These are phyloP conservation scores for Brachymystax lenok DNA, from an alignment of 2,797 vertebrate species.

Conservation along the genomic window DNA sequence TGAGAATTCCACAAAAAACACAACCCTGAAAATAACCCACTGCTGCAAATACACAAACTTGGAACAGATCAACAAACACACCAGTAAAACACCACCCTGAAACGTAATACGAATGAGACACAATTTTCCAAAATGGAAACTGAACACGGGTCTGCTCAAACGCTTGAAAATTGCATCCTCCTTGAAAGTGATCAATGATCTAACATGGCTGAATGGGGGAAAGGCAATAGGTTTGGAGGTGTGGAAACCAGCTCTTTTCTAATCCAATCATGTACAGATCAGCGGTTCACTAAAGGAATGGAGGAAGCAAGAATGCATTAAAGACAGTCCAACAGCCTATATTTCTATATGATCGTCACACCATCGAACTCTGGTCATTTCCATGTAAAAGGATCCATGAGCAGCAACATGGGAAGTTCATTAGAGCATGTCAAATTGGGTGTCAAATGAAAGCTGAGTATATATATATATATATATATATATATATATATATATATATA, in stretches of 20 bases:
- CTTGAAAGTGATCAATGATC: constrained; percentile 41
- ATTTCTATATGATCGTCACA: background rate
- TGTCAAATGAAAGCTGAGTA: no score
- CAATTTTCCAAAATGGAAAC: constrained; percentile 23
- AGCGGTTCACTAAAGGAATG: background rate
- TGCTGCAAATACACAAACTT: constrained; percentile 31
- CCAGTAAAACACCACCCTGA: constrained; percentile 29
- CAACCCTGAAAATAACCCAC: constrained; percentile 40
- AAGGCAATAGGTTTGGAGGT: constrained; percentile 24
- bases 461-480: background rate
- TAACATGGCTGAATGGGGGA: constrained; percentile 19
- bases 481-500: background rate
- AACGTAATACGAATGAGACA: constrained; percentile 50
- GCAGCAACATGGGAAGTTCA: no score
- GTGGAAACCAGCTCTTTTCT: background rate
- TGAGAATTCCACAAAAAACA: constrained; percentile 42
- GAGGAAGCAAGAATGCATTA: background rate
- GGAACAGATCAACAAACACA: background rate
- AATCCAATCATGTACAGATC: constrained; percentile 5
- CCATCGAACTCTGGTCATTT: background rate
- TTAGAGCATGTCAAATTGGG: no score
- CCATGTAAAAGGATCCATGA: no score
- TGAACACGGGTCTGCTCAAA: constrained; percentile 23
- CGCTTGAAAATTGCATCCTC: constrained; percentile 7
- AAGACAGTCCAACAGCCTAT: background rate